Evolutionary conservation across 1,140 invertebrate species (phyloP), one percentile per base, ranked within the genome.

Genomic region (Bicyclus anynana): DNA sequence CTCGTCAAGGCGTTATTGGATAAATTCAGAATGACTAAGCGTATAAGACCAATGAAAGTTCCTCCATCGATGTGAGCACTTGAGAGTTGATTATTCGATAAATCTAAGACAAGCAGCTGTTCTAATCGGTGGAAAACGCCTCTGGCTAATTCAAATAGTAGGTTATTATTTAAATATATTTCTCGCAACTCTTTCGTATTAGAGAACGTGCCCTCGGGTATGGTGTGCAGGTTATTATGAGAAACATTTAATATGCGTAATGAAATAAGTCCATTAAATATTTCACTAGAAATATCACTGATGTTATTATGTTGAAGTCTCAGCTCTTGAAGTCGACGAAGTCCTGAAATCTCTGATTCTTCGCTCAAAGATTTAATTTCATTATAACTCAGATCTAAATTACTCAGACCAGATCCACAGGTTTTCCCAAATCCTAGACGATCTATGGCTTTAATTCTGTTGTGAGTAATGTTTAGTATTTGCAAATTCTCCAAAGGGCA

Each of bases 51-150:
- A 46, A 93, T 89, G 81, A 98, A 97, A 37, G 95, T 95, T 14
- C 94, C 94, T 53, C 94, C 93, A 71, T 95, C 94, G 59, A 96
- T 93, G 75, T 93, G 95, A 68, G 93, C 93, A 80, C 93, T 95
- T 55, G 93, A 94, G 47, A 99, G 90, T 69, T 93, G 93, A 89
- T 99, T 99, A 66, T 94, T 93, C n/a, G 95, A 95, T 65, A 98
- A 90, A 89, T 98, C 96, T 59, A 99, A 91, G 9, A 96, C 92
- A 53, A 96, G 89, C 57, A 99, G 89, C 77, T 96, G 93, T 66
- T 96, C 94, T 61, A 98, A 90, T 6, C 94, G 92, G 63, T 95
- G 94, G 79, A 97, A 97, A 4, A 95, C 89, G 38, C 94, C 94
- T 62, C 92, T 92, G 14, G 95, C 94, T 65, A 97, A 81, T 68